Conservation (phyloP, 2,113 vertebrate genomes). For the Pollachius pollachius region DNA sequence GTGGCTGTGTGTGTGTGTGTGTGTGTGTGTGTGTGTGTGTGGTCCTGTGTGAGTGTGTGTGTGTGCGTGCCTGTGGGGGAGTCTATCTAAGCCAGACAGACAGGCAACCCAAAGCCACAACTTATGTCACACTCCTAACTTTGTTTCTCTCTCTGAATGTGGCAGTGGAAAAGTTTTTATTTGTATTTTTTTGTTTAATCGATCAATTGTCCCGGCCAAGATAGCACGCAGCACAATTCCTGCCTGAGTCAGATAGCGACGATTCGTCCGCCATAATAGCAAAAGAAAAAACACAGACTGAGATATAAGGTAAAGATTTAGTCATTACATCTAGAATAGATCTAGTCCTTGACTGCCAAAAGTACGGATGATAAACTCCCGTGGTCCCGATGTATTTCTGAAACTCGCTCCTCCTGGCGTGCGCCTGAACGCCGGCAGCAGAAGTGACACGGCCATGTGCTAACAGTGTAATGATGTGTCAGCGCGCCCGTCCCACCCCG, state of each 20-base stretch:
- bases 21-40: too few relatives aligned
- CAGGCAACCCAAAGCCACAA: too few relatives aligned
- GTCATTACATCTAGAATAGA: too few relatives aligned
- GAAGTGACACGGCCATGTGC: conserved; percentile 11
- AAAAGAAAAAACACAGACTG: conserved; percentile 3
- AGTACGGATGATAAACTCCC: too few relatives aligned
- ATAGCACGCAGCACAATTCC: conserved; percentile 9
- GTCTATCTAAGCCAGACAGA: too few relatives aligned
- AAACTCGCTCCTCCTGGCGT: too few relatives aligned
- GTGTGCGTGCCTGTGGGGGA: too few relatives aligned
- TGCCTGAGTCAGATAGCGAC: background rate
- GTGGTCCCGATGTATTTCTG: too few relatives aligned
- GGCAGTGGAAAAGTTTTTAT: conserved; percentile 8
- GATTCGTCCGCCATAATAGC: background rate
- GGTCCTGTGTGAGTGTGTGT: conserved; percentile 12
- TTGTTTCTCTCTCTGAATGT: conserved; percentile 34
- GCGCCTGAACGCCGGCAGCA: too few relatives aligned
- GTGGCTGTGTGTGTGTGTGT: conserved; percentile 1
- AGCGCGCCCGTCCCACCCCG: conserved; percentile 45
- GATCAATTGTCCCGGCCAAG: background rate
- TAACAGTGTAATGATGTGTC: conserved; percentile 43
- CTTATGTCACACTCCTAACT: background rate
- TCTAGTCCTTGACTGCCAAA: too few relatives aligned
- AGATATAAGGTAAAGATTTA: background rate
- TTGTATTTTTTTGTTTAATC: conserved; percentile 8